phyloP scores from a whole-genome alignment of 2,888 invertebrate genomes.

The Lampropteryx suffumata region DNA sequence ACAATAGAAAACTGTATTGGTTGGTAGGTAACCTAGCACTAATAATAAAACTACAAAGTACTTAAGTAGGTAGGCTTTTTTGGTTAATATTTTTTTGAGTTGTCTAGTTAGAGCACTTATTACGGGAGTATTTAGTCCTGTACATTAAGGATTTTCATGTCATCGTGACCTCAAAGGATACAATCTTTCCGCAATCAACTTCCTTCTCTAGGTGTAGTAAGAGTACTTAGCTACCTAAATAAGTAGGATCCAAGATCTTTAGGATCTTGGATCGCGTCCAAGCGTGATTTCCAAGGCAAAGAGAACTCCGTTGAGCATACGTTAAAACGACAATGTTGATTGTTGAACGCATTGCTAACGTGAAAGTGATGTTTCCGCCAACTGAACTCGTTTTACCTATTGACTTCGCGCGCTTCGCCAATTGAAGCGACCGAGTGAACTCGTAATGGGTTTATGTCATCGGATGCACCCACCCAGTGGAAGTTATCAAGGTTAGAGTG shows the following conservation, averaged over 20 bases:
- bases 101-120: too few relatives aligned
- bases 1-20: too few relatives aligned
- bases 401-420: constrained; percentile 8
- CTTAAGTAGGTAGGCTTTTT: too few relatives aligned
- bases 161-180: constrained; percentile 6
- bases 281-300: constrained; percentile 21
- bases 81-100: too few relatives aligned
- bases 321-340: too few relatives aligned
- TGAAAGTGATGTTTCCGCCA: constrained; percentile 27
- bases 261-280: constrained; percentile 22
- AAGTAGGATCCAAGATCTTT: too few relatives aligned
- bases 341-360: constrained; percentile 2
- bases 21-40: too few relatives aligned
- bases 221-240: neutral
- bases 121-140: neutral
- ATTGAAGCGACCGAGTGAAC: constrained; percentile 14
- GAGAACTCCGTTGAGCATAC: constrained; percentile 15
- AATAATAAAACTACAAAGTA: too few relatives aligned
- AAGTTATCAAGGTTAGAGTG: neutral
- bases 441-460: constrained; percentile 15
- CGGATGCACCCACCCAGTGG: constrained; percentile 12
- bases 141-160: neutral
- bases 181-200: constrained; percentile 6
- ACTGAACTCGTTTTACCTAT: constrained; percentile 22
- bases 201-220: constrained; percentile 3